Evolutionary conservation across 2,888 invertebrate genomes (phyloP).

Genomic region (Limenitis camilla): DNA sequence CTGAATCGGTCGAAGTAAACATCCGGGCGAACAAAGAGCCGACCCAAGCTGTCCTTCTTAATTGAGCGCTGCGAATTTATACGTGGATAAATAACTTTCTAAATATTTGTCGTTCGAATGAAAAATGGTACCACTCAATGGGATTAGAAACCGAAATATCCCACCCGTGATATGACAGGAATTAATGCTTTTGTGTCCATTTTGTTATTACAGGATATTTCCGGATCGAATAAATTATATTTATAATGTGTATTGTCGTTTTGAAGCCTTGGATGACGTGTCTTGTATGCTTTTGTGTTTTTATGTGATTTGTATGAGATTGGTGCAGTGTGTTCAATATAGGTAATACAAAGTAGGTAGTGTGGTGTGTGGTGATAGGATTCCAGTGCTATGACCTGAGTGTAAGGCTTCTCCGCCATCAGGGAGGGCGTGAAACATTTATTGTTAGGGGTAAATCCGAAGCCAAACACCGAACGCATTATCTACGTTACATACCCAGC

Average conservation of each 20-base stretch:
- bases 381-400: too few relatives aligned
- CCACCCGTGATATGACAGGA: constrained; percentile 55
- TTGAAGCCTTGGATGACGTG: constrained; percentile 22
- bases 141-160: constrained; percentile 68
- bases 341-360: constrained; percentile 37
- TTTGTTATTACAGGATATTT: constrained; percentile 43
- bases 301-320: too few relatives aligned
- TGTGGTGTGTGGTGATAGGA: not conserved
- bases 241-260: constrained; percentile 26
- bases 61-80: constrained; percentile 55
- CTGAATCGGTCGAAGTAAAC: constrained; percentile 65
- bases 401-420: too few relatives aligned
- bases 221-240: constrained; percentile 39
- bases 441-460: constrained; percentile 69
- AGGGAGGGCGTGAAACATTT: constrained; percentile 46
- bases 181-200: constrained; percentile 47
- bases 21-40: constrained; percentile 63
- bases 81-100: constrained; percentile 69
- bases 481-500: constrained; percentile 66
- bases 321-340: constrained; percentile 10
- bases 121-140: constrained; percentile 66
- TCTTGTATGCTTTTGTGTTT: not conserved
- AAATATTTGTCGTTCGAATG: constrained; percentile 72
- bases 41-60: constrained; percentile 50
- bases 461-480: constrained; percentile 69